A percentile compares a stretch with the other conserved stretches of the same genome.
These are phyloP conservation scores for Heliconius erato DNA, from an alignment of 2,888 invertebrate genomes.

Conservation along the genomic window DNA sequence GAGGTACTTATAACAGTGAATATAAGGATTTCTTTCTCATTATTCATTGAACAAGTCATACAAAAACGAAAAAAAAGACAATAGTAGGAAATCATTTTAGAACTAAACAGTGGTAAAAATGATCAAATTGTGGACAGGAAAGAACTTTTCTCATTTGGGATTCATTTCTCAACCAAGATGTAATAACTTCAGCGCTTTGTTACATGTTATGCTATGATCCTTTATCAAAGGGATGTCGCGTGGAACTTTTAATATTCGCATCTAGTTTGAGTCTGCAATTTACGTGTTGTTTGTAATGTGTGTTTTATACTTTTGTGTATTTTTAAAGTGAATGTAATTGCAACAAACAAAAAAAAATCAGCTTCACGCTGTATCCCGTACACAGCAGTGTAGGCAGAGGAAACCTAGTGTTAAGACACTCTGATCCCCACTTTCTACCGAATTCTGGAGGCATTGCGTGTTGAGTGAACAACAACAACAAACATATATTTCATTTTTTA, in stretches of 20 bases:
- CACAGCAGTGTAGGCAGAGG: too few relatives aligned
- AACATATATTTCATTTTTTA: too few relatives aligned
- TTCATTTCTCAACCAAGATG: constrained; percentile 58
- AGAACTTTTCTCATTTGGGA: constrained; percentile 61
- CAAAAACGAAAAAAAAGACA: constrained; percentile 32
- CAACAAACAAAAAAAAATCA: too few relatives aligned
- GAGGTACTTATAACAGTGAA: neutral
- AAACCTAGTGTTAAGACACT: too few relatives aligned
- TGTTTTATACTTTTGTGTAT: neutral
- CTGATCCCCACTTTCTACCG: too few relatives aligned
- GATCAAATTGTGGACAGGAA: constrained; percentile 48
- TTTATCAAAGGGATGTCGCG: constrained; percentile 32
- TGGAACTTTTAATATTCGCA: constrained; percentile 24
- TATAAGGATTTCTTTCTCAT: neutral
- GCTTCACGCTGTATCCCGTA: too few relatives aligned
- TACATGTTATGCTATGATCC: constrained; percentile 37
- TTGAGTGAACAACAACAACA: too few relatives aligned
- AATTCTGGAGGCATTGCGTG: too few relatives aligned
- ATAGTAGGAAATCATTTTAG: constrained; percentile 38
- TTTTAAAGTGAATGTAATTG: too few relatives aligned
- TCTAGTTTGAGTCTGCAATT: constrained; percentile 8
- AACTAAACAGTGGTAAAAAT: constrained; percentile 34
- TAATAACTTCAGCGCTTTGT: constrained; percentile 54
- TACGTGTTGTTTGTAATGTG: neutral
- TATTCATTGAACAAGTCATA: neutral